A percentile compares a stretch with the other conserved stretches of the same genome.
These are phyloP conservation scores for Boloria euphrosyne DNA, from an alignment of 2,888 invertebrate genomes.

Conservation along the genomic window DNA sequence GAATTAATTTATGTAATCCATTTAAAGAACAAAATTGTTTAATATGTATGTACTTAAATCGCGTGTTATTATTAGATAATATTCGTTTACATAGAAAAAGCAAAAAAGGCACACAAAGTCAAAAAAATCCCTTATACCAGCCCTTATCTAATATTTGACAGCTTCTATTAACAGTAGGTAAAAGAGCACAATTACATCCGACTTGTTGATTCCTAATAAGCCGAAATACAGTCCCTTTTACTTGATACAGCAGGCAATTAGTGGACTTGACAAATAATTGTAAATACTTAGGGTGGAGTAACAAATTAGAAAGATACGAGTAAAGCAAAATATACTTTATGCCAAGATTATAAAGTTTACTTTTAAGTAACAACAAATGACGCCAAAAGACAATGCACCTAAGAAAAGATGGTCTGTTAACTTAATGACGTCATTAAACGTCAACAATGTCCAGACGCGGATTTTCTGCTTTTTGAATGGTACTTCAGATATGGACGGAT, in stretches of 20 bases:
- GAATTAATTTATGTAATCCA: too few species aligned
- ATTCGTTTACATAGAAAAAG: not conserved
- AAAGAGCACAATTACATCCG: conserved; percentile 40
- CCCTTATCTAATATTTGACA: conserved; percentile 30
- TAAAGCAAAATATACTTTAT: conserved; percentile 39
- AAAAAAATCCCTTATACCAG: not conserved
- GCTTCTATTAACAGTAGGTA: conserved; percentile 34
- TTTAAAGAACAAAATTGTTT: too few species aligned
- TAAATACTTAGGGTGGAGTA: conserved; percentile 55
- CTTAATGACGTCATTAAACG: conserved; percentile 72
- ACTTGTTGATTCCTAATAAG: conserved; percentile 55
- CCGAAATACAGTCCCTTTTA: conserved; percentile 55
- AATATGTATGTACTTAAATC: too few species aligned
- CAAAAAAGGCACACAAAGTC: not conserved
- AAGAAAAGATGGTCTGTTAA: conserved; percentile 65
- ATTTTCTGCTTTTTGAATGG: conserved; percentile 53
- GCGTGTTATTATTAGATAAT: too few species aligned
- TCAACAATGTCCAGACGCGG: conserved; percentile 59
- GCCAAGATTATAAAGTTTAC: conserved; percentile 11
- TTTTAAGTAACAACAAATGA: conserved; percentile 19
- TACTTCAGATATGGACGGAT: conserved; percentile 41
- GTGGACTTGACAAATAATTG: conserved; percentile 67
- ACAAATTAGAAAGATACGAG: conserved; percentile 39
- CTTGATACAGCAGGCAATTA: conserved; percentile 66
- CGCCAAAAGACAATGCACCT: conserved; percentile 58